These are phyloP conservation scores for Heliconius ethilla DNA, from an alignment of 2,888 invertebrate genomes.

Conservation along the genomic window DNA sequence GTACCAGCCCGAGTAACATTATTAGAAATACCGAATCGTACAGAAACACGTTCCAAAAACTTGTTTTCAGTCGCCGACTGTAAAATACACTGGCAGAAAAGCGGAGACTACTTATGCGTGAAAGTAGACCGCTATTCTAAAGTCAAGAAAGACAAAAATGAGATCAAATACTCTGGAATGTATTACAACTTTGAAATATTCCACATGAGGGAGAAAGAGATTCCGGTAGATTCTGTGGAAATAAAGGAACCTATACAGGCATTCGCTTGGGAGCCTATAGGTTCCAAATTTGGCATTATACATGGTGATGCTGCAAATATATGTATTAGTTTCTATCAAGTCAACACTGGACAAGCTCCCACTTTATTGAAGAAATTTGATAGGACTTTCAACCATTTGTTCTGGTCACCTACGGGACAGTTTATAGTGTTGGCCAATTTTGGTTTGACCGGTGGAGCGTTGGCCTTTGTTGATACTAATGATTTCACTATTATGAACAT, in stretches of 20 bases:
- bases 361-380: conserved; percentile 93
- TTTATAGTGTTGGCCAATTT: conserved; percentile 96
- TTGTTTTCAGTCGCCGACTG: conserved; percentile 99
- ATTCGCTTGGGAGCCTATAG: conserved; percentile 99
- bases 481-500: conserved; percentile 98
- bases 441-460: conserved; percentile 90
- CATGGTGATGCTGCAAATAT: conserved; percentile 94
- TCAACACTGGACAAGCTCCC: conserved; percentile 93
- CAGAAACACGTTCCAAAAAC: conserved; percentile 95
- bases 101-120: conserved; percentile 98
- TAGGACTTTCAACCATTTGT: conserved; percentile 94
- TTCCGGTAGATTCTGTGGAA: conserved; percentile 98
- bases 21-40: conserved; percentile 94
- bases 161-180: conserved; percentile 97
- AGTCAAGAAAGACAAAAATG: conserved; percentile 95
- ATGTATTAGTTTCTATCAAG: conserved; percentile 94
- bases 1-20: conserved; percentile 97
- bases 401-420: conserved; percentile 98
- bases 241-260: conserved; percentile 96
- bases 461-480: conserved; percentile 97
- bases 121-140: conserved; percentile 92
- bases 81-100: conserved; percentile 99
- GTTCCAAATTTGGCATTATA: conserved; percentile 97
- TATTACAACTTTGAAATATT: conserved; percentile 99
- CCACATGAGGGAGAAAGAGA: conserved; percentile 98